phyloP scores from a whole-genome alignment of 1,140 invertebrate genomes.

The Drosophila gunungcola region DNA sequence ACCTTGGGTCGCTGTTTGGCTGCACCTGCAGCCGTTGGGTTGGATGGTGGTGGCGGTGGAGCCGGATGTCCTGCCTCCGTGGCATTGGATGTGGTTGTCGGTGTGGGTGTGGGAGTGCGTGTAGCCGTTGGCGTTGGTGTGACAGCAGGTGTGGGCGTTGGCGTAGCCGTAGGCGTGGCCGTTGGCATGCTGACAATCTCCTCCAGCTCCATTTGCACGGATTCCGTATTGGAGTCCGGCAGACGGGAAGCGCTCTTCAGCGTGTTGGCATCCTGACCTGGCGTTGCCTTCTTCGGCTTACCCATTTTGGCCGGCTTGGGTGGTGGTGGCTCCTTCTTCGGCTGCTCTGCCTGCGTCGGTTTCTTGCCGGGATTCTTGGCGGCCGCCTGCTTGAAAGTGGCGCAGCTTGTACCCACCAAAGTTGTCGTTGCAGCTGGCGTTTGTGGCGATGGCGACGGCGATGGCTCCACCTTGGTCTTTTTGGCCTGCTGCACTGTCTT shows the following conservation, averaged over 20 bases:
- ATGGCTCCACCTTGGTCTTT: slow-evolving; percentile 40
- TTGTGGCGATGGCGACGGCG: not conserved
- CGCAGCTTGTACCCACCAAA: not conserved
- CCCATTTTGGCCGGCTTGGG: slow-evolving; percentile 9
- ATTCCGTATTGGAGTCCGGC: slow-evolving; percentile 74
- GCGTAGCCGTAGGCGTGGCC: slow-evolving; percentile 7
- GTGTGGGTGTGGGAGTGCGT: slow-evolving; percentile 12
- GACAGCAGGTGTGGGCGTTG: slow-evolving; percentile 14
- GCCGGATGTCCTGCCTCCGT: not conserved
- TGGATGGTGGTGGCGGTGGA: slow-evolving; percentile 1
- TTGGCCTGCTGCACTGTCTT: slow-evolving; percentile 30
- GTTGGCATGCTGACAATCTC: slow-evolving; percentile 57
- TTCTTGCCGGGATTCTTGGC: slow-evolving; percentile 31
- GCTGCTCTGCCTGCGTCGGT: slow-evolving; percentile 4
- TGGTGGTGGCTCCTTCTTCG: slow-evolving; percentile 12
- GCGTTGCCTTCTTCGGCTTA: slow-evolving; percentile 25
- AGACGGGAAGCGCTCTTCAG: slow-evolving; percentile 7
- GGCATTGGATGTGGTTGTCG: slow-evolving; percentile 14
- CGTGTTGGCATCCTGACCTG: not conserved
- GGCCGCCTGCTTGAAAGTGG: slow-evolving; percentile 2
- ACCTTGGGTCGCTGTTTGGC: slow-evolving; percentile 65
- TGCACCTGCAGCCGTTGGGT: not conserved
- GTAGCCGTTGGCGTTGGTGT: slow-evolving; percentile 31
- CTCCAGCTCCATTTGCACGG: slow-evolving; percentile 79
- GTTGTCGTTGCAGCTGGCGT: not conserved